Base-by-base conservation (phyloP, 2,797 vertebrate genomes). In the Poecile montanus region DNA sequence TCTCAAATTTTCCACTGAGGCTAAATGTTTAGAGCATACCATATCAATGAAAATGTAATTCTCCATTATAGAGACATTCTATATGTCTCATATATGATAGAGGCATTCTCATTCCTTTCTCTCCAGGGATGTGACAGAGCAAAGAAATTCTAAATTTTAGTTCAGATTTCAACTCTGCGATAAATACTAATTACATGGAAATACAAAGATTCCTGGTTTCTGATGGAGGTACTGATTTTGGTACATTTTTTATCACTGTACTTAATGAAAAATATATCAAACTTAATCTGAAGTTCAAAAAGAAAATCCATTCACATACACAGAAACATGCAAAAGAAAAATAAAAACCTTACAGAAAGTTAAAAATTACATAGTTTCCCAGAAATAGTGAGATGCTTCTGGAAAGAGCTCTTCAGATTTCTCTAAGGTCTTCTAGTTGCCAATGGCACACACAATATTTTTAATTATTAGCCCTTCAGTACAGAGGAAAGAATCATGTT, bases 391-490 rank as follows among this genome's bases (percentile, higher is more conserved):
- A 97, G 94, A 96, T 85, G 74, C 66, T 96, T 96, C 95, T 94
- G 90, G 84, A 97, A 97, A 94, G 47, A 92, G 73, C 76, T 96
- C 68, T 95, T 97, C 88, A 94, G 90, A 97, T 97, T 97, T 97
- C 97, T 97, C 96, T 65, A 62, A 96, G 88, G 97, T 76, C 66
- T 96, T 97, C 82, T 93, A 91, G 93, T 96, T 97, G 96, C 92
- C 95, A 95, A 94, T 97, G 94, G 96, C 81, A 97, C 83, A 93
- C 85, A 93, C 88, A 97, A 95, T 97, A 98, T 97, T 97, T 98
- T 96, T 98, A 94, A 97, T 97, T 97, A 98, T 97, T 97, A 96
- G 80, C 81, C 96, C 93, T 96, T 97, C 92, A 89, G 93, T 80
- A 94, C 90, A 94, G 86, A 95, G 48, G 72, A 95, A 96, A 95